Conservation (phyloP, 2,113 vertebrate genomes). For the Hiodon tergisus region DNA sequence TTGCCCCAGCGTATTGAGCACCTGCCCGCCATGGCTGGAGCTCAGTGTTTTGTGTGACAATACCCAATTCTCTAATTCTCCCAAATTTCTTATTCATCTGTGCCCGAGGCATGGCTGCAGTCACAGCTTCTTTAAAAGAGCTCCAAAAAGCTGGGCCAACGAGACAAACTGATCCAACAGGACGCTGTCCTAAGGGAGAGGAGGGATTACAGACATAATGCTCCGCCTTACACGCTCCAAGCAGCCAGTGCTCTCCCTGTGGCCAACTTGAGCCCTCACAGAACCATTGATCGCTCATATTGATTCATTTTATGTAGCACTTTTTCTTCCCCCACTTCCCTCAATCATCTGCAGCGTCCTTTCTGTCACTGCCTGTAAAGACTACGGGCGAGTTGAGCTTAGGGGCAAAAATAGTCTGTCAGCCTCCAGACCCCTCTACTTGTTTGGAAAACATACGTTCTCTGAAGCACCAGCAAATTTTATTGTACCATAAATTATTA, state of each 20-base stretch:
- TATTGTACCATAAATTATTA: slow-evolving; percentile 14
- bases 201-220: slow-evolving; percentile 29
- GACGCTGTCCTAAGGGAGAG: slow-evolving; percentile 22
- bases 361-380: neutral
- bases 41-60: slow-evolving; percentile 21
- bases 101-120: slow-evolving; percentile 29
- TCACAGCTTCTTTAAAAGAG: slow-evolving; percentile 28
- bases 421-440: neutral
- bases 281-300: slow-evolving; percentile 36
- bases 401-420: neutral
- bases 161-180: slow-evolving; percentile 24
- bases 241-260: slow-evolving; percentile 19
- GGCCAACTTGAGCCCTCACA: slow-evolving; percentile 27
- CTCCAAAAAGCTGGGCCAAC: slow-evolving; percentile 29
- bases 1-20: neutral
- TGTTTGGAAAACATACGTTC: slow-evolving; percentile 17
- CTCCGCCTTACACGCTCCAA: slow-evolving; percentile 22
- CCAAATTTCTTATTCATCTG: slow-evolving; percentile 28
- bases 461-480: slow-evolving; percentile 18
- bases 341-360: slow-evolving; percentile 22
- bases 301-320: slow-evolving; percentile 30
- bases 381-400: slow-evolving; percentile 9
- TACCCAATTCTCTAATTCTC: slow-evolving; percentile 22
- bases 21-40: neutral
- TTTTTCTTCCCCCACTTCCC: slow-evolving; percentile 21